phyloP scores from a whole-genome alignment of 2,797 vertebrate genomes.

The Enteromius fasciolatus region DNA sequence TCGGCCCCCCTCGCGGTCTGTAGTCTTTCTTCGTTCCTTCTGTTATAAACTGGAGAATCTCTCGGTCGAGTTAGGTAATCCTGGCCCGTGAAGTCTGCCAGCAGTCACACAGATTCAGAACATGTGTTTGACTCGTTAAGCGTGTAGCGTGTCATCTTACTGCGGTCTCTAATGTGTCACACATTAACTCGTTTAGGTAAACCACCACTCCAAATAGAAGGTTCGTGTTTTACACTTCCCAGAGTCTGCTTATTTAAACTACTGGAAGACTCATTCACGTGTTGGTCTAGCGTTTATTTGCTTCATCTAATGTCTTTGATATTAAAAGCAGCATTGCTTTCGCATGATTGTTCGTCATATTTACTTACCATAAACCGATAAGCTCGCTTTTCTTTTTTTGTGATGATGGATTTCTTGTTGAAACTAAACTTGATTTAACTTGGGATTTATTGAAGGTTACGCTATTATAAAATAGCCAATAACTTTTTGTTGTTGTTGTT shows the following conservation, averaged over 20 bases:
- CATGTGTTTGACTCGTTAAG: conserved; percentile 47
- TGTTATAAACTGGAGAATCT: conserved; percentile 63
- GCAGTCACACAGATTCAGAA: conserved; percentile 45
- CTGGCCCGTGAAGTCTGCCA: conserved; percentile 37
- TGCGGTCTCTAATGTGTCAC: conserved; percentile 19
- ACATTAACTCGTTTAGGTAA: conserved; percentile 32
- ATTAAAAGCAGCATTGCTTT: background rate
- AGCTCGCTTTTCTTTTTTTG: background rate
- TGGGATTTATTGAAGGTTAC: background rate
- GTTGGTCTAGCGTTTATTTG: background rate
- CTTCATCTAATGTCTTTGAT: background rate
- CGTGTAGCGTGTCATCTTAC: conserved; percentile 21
- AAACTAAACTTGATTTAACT: background rate
- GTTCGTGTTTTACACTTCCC: conserved; percentile 10
- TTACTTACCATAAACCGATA: background rate
- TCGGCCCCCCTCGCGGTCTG: conserved; percentile 65
- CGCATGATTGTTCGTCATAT: background rate
- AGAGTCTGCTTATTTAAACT: conserved; percentile 18
- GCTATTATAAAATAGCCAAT: background rate
- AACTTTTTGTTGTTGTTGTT: background rate
- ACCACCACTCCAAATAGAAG: conserved; percentile 13
- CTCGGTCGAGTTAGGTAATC: conserved; percentile 40
- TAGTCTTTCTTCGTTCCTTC: conserved; percentile 65
- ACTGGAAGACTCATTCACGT: background rate
- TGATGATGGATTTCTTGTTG: background rate